Conservation (phyloP, 2,888 invertebrate species). For the Drosophila differens region DNA sequence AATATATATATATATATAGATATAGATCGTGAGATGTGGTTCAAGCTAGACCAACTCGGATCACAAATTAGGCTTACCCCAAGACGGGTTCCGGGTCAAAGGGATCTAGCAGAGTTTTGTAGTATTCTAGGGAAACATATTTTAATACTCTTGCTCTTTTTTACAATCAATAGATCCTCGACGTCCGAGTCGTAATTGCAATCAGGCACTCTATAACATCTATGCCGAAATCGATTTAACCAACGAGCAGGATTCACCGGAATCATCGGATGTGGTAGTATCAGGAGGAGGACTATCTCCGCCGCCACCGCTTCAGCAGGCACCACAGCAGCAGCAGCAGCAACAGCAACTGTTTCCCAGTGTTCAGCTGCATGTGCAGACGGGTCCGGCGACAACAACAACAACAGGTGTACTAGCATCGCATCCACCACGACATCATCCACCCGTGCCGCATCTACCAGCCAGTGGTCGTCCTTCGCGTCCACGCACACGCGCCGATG, state of each 20-base stretch:
- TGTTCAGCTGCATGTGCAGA: constrained; percentile 14
- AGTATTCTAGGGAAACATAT: background rate
- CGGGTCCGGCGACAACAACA: constrained; percentile 6
- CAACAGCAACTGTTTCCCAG: constrained; percentile 28
- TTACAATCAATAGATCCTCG: constrained; percentile 13
- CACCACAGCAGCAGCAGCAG: constrained; percentile 9
- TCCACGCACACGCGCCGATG: constrained; percentile 58
- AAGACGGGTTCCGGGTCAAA: too few relatives aligned
- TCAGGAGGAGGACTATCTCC: background rate
- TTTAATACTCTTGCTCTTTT: background rate
- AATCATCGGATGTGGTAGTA: background rate
- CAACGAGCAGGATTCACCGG: constrained; percentile 51
- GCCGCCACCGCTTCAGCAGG: constrained; percentile 14
- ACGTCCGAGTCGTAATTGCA: constrained; percentile 42
- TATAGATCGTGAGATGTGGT: background rate
- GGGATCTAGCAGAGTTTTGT: too few relatives aligned
- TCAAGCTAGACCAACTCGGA: too few relatives aligned
- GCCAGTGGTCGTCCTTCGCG: constrained; percentile 49
- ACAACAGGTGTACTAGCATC: constrained; percentile 3
- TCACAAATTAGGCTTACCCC: too few relatives aligned
- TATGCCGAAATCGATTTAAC: constrained; percentile 73
- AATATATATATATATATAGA: background rate
- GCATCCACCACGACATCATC: constrained; percentile 40
- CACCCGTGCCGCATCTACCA: constrained; percentile 51
- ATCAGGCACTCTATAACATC: constrained; percentile 62